Base-by-base conservation (phyloP, 2,888 invertebrate species). In the Spodoptera picta region DNA sequence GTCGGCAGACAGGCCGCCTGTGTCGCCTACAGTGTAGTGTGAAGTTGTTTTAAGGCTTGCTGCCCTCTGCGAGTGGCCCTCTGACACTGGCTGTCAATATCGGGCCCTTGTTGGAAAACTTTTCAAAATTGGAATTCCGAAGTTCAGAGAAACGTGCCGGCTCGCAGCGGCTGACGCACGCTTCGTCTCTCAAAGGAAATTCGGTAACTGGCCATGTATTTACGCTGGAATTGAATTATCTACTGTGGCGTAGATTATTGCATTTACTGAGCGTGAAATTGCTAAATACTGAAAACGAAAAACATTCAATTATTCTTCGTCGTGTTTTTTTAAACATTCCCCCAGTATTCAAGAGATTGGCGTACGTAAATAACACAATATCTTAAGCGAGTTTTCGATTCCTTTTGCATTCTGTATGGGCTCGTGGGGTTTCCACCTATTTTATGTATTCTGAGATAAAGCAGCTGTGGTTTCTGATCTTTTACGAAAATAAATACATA, bases 101-200 rank as follows among this genome's bases (percentile, higher is more conserved):
- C 84, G 88, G 67, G 90, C 88, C 90, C 92, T 91, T 90, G 91
- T 91, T 90, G 90, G 88, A 88, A 91, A 94, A 94, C 90, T 94
- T 94, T 93, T 93, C 93, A 93, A 94, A 94, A 94, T 94, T 94
- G 94, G 93, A 94, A 94, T 94, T 94, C 93, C 94, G 81, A 92
- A 93, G 92, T 94, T 93, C 84, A 85, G 90, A 86, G 86, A 85
- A 87, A 92, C 93, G 92, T 92, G 92, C 89, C 90, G 92, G 90
- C 86, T 87, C 90, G 92, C 86, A 83, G 85, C 82, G 83, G 83
- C 82, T 85, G 86, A 83, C 86, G 88, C 87, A 88, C 92, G 93
- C 90, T 91, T 87, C 88, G 88, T 86, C 89, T 93, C 93, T 93
- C 93, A 93, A 94, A 94, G 94, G 93, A 92, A 91, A 94, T 93